A percentile compares a stretch with the other conserved stretches of the same genome.
phyloP scores from a whole-genome alignment of 2,888 invertebrate species.

The Tetranychus piercei region DNA sequence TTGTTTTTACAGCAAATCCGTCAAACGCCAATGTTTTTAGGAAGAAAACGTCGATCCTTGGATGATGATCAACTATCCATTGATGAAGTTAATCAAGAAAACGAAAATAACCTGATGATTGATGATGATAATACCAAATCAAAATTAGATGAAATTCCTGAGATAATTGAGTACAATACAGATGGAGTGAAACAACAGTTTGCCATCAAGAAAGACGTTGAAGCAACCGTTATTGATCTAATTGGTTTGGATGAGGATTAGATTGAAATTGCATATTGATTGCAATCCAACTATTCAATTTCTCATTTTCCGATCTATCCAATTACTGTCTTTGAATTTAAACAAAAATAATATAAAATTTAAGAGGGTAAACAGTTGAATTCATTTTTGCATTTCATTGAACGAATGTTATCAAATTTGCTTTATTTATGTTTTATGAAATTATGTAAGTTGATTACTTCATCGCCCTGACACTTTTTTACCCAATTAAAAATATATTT shows the following conservation, averaged over 20 bases:
- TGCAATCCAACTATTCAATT: not conserved
- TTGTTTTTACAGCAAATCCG: constrained; percentile 17
- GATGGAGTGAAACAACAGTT: not conserved
- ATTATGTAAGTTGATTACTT: no score
- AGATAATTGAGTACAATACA: not conserved
- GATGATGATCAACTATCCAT: not conserved
- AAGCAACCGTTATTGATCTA: not conserved
- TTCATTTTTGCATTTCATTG: no score
- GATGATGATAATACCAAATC: not conserved
- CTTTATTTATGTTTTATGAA: no score
- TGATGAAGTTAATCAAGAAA: not conserved
- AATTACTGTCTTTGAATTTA: no score
- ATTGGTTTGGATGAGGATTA: not conserved
- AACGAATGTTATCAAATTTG: no score
- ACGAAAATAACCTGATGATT: not conserved
- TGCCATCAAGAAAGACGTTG: not conserved
- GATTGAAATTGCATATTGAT: not conserved
- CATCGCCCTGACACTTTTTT: no score
- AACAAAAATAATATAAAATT: no score
- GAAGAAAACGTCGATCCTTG: constrained; percentile 15
- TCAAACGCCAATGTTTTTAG: constrained; percentile 20
- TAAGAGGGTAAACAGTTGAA: no score
- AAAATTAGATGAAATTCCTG: not conserved
- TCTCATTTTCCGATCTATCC: no score
- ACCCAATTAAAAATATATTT: no score